Evolutionary conservation across 2,797 vertebrate genomes (phyloP), one percentile per base, ranked within the genome.

Genomic region (Leptatherina wallacei): DNA sequence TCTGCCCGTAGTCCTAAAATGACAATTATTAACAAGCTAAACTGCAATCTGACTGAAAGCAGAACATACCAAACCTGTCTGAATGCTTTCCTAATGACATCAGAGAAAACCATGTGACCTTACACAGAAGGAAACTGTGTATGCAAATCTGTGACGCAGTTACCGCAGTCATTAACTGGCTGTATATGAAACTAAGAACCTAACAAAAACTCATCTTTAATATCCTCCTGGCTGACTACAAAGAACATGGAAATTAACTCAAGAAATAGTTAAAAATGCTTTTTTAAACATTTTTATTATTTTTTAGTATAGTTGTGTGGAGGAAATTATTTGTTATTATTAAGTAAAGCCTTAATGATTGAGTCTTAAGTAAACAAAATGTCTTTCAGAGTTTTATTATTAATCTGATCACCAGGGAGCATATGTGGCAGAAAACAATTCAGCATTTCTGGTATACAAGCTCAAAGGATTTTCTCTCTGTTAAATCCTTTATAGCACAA

Each of bases 1-100:
- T 6, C 6, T 74, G 64, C 3, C 52, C 71, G 62, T 47, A 33
- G 47, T 51, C 55, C 14, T 69, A 2, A 67, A 57, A 58, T 7
- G 0, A 0, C 6, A 82, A 66, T 8, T 61, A 54, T 67, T 78
- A 61, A 69, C 62, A 18, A 22, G 24, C 0, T 3, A 22, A 64
- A 38, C 14, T 14, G 9, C n/a, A 44, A 0, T 52, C 2, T 24
- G 14, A 0, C 2, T 69, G 27, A 74, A 81, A 71, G 52, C 55
- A 61, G 36, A 78, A 75, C 44, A 14, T 13, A 22, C 2, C 38
- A 9, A 14, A 71, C 56, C 42, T 61, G 56, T 42, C 24, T 66
- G 51, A 65, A 52, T 58, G 40, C 16, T 16, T 3, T 1, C 18
- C 3, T 27, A 16, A 27, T 54, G 36, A 77, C 35, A 29, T 63